Base-by-base conservation (phyloP, 2,888 invertebrate genomes). In the Thecophora atra region DNA sequence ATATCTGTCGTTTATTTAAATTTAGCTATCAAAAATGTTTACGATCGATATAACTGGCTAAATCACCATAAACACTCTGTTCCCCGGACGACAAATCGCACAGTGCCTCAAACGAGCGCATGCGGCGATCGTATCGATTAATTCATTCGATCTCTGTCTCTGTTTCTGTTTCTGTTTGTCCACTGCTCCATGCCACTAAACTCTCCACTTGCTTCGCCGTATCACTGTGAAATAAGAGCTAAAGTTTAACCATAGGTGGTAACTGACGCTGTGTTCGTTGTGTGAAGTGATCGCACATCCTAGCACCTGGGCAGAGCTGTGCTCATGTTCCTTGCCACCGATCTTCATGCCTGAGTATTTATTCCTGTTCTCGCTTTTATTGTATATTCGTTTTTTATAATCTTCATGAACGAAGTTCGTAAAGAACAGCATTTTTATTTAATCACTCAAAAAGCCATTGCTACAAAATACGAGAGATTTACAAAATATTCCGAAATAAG, bases 11-110 rank as follows among this genome's bases (percentile, higher is more conserved):
- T 82, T 84, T 81, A 81, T 83, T 83, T 81, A 84, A 85, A 84
- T 84, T 84, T 84, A 84, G 85, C 84, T 85, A 84, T 84, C 84
- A 84, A 84, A 83, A 83, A 81, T 81, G 84, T 84, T 85, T 85
- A 84, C 84, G 84, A 84, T 83, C 81, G 83, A 84, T 82, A 84
- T 83, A 84, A 83, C 82, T 83, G 84, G 85, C 85, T 85, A 84
- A 84, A 84, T 85, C 85, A 83, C 84, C 83, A 85, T 84, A 84
- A 84, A 85, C 84, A 84, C 84, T 83, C 82, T 81, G 81, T 84
- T 84, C 81, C 78, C 80, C 79, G 30, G 51, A 30, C 51, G 62
- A 13, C 30, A 62, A 62, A 24, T 24, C 37, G 44, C 26, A 19
- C 51, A 37, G 68, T 21, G 66, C 58, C 69, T 37, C 54, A 64